Evolutionary conservation across 2,797 vertebrate species (phyloP), one percentile per base, ranked within the genome.

Genomic region (Manis pentadactyla): DNA sequence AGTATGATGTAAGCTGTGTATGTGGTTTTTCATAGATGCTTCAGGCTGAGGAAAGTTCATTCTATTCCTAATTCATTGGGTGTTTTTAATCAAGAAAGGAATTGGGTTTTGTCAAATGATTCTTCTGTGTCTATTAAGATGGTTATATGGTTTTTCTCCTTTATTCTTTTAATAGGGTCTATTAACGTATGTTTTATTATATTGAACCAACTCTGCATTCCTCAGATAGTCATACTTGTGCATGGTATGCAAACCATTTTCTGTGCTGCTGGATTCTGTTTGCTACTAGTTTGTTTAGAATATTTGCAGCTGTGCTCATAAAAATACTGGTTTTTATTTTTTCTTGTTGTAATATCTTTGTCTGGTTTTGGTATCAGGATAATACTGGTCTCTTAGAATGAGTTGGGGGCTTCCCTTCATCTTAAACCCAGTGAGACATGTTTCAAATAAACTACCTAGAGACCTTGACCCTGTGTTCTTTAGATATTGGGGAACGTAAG

Each of bases 231-330:
- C 64, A 66, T 84, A 55, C 55, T 90, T 91, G 74, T 79, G 69
- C 83, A 34, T 84, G 84, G 79, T 89, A 93, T 87, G 97, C 93
- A 96, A 90, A 89, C 46, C 94, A 93, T 97, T 93, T 92, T 96
- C 93, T 93, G 42, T 93, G 87, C 79, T 96, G 69, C 84, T 95
- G 87, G 87, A 91, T 93, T 95, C 88, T 69, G 57, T 95, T 93
- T 92, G 90, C 87, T 96, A 87, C 84, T 84, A 93, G 93, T 96
- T 85, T 94, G 55, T 88, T 94, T 82, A 96, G 90, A 75, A 78
- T 91, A 85, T 93, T 94, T 91, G 21, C 59, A 93, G 84, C 49
- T 66, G 2, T 96, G 75, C 89, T 91, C 68, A 89, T 84, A 96
- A 85, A 81, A 53, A 89, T 92, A 89, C 7, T 93, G 27, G 63